Evolutionary conservation across 2,113 vertebrate genomes (phyloP), one percentile per base, ranked within the genome.

Genomic region (Aviceda subcristata): DNA sequence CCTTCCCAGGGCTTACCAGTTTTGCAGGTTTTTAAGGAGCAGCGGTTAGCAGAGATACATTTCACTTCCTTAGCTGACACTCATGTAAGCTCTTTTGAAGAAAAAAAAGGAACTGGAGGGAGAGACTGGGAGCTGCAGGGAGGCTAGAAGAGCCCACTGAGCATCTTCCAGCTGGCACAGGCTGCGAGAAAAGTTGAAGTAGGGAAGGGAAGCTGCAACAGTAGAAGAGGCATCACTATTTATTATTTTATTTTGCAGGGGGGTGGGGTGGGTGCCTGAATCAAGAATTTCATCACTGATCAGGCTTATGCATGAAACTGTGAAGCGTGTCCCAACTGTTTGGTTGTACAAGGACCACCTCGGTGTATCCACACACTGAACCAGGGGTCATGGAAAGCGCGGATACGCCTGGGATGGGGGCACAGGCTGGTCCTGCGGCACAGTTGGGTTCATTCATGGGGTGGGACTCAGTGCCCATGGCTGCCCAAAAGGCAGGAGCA

Each of bases 21-120:
- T 91, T 50, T 60, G 39, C 56, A 79, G 22, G 46, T 30, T 91
- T 89, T 85, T 66, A 91, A 79, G 87, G 53, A 95, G 62, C 87
- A 91, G 36, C 38, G 69, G 77, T 59, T 87, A 67, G 67, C 34
- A 87, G 71, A 86, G 48, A 57, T 56, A 32, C 0, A 0, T 53
- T 53, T 95, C 1, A 1, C 36, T 86, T 78, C 36, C 57, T 83
- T 51, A 63, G 46, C 51, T 39, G 76, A 76, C 15, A 46, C 9
- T 83, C 4, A 1, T 38, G 10, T 86, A 43, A 67, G 21, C 39
- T 81, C 19, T 68, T 81, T 15, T 53, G 62, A 87, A 91, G 51
- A 32, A 12, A 46, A 87, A 71, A 50, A 66, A 9, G 20, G 43
- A 81, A 18, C 9, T 68, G 36, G 13, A 77, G 48, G 23, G 43